phyloP scores from a whole-genome alignment of 30 jellyfish, hydroid and myxozoan genomes.

The Chrysaora quinquecirrha region DNA sequence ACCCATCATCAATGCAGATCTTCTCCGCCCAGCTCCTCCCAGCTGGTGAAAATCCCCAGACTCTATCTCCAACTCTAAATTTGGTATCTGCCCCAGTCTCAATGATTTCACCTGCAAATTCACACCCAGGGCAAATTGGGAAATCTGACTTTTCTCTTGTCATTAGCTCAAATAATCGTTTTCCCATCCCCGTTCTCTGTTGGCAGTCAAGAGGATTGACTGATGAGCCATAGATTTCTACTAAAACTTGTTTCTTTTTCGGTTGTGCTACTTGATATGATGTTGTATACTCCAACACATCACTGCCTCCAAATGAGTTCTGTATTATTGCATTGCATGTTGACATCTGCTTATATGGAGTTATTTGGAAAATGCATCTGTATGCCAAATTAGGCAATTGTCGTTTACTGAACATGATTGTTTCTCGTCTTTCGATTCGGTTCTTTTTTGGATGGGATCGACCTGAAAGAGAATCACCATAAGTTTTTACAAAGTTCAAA shows the following conservation, averaged over 20 bases:
- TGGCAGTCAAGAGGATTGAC: constrained; percentile 58
- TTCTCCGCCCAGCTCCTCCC: constrained; percentile 65
- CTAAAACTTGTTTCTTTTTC: constrained; percentile 22
- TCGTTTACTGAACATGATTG: no score
- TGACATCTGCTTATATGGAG: no score
- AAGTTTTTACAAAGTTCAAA: no score
- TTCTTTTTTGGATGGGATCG: no score
- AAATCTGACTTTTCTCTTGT: constrained; percentile 31
- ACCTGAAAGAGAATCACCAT: no score
- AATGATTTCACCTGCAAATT: constrained; percentile 42
- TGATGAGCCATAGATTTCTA: constrained; percentile 46
- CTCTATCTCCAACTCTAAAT: constrained; percentile 54
- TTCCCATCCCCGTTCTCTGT: constrained; percentile 46
- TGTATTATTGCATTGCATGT: constrained; percentile 55
- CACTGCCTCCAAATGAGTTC: constrained; percentile 52
- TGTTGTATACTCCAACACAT: constrained; percentile 17
- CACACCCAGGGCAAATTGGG: constrained; percentile 68
- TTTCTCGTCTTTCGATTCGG: no score
- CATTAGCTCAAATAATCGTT: constrained; percentile 36
- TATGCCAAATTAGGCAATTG: no score
- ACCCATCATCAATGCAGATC: constrained; percentile 57
- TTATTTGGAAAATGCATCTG: no score
- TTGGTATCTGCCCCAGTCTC: constrained; percentile 33
- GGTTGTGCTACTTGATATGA: constrained; percentile 33
- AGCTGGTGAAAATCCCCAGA: constrained; percentile 42